Percentiles rank a stretch among this genome's conserved stretches.
Conservation (phyloP, 2,888 invertebrate genomes). For the Protodeltote pygarga region DNA sequence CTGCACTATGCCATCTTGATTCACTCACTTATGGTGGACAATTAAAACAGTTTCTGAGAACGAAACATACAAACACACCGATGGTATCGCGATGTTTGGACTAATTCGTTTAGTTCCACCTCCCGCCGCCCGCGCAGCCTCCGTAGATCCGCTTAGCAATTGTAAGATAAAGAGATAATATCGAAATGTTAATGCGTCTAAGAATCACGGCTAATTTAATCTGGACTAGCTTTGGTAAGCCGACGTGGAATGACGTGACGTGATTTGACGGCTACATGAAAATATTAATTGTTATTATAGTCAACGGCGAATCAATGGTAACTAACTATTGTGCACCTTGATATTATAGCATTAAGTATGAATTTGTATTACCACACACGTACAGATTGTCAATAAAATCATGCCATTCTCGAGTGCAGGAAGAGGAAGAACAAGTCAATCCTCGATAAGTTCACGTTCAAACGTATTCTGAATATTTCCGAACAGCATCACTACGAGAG, state of each 20-base stretch:
- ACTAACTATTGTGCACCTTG: too few species aligned
- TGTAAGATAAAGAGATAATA: constrained; percentile 42
- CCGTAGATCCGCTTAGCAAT: constrained; percentile 34
- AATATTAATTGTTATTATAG: constrained; percentile 7
- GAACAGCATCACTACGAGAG: too few species aligned
- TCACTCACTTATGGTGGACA: constrained; percentile 38
- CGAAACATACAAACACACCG: constrained; percentile 29
- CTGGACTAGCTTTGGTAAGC: constrained; percentile 15
- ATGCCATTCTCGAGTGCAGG: too few species aligned
- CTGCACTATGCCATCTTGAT: constrained; percentile 9
- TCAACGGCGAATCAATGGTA: too few species aligned
- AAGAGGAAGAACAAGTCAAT: too few species aligned
- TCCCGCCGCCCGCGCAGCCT: constrained; percentile 9
- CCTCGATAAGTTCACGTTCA: too few species aligned
- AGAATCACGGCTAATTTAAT: constrained; percentile 31
- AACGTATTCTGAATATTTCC: too few species aligned
- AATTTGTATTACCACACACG: too few species aligned
- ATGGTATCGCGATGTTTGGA: constrained; percentile 41
- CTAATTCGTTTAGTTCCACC: constrained; percentile 36
- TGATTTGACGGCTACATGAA: constrained; percentile 10
- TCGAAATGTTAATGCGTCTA: constrained; percentile 35
- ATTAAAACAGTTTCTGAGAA: constrained; percentile 53
- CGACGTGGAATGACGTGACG: constrained; percentile 4
- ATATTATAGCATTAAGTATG: too few species aligned
- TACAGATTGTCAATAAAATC: too few species aligned